Evolutionary conservation across 2,888 invertebrate genomes (phyloP).

Genomic region (Trypoxylon attenuatum): DNA sequence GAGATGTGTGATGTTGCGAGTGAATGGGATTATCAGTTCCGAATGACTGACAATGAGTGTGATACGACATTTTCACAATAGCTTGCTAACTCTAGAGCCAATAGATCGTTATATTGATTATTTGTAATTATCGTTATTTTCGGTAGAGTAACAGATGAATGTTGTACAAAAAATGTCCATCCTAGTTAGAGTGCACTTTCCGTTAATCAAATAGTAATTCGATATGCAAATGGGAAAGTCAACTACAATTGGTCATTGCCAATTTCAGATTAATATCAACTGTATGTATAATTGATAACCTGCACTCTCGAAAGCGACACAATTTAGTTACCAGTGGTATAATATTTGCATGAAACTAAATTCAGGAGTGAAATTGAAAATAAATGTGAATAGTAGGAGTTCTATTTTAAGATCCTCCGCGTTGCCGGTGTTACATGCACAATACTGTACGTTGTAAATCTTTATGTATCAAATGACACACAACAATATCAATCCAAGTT

Average conservation of each 20-base stretch:
- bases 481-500: background rate
- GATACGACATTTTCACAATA: slow-evolving; percentile 39
- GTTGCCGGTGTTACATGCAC: no score
- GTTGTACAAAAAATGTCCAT: slow-evolving; percentile 23
- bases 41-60: slow-evolving; percentile 31
- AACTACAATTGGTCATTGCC: no score
- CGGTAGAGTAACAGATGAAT: slow-evolving; percentile 26
- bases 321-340: no score
- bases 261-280: no score
- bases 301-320: no score
- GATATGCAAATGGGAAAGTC: no score
- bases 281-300: no score
- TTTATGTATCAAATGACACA: slow-evolving; percentile 6
- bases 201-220: slow-evolving; percentile 6
- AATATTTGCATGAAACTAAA: no score
- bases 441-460: no score
- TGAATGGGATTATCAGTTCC: slow-evolving; percentile 21
- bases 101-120: slow-evolving; percentile 47
- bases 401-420: no score
- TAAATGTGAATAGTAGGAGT: no score
- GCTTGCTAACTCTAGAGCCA: slow-evolving; percentile 47
- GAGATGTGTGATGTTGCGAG: slow-evolving; percentile 28
- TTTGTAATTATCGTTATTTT: slow-evolving; percentile 40
- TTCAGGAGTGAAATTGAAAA: no score
- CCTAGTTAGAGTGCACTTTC: background rate